These are phyloP conservation scores for Actinernus sp. DNA, from an alignment of 92 coral and sea anemone species.

Conservation along the genomic window DNA sequence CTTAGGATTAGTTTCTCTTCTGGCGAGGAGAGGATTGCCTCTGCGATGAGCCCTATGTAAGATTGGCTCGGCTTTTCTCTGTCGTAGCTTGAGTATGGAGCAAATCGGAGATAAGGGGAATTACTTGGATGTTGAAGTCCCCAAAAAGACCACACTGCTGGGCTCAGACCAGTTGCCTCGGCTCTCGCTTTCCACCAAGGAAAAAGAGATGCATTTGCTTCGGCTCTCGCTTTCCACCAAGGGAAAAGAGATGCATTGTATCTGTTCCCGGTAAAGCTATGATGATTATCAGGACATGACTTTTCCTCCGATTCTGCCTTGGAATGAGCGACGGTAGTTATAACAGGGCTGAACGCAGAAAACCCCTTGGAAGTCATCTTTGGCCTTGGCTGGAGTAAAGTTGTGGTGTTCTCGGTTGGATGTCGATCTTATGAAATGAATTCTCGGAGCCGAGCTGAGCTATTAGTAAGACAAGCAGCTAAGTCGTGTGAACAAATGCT, in stretches of 20 bases:
- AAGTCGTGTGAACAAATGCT: too few species aligned
- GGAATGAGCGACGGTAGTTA: too few species aligned
- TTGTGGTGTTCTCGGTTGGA: too few species aligned
- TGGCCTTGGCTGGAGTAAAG: too few species aligned
- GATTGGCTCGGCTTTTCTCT: slow-evolving; percentile 92
- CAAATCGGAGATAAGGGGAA: slow-evolving; percentile 4
- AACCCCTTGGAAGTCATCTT: too few species aligned
- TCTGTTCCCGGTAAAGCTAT: too few species aligned
- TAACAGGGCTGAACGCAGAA: too few species aligned
- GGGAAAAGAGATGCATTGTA: background rate
- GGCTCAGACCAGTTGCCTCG: slow-evolving; percentile 3
- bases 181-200: slow-evolving; percentile 21
- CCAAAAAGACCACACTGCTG: slow-evolving; percentile 34
- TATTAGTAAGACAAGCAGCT: too few species aligned
- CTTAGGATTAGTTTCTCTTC: slow-evolving; percentile 94
- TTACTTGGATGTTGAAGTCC: slow-evolving; percentile 15
- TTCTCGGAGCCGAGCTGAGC: too few species aligned
- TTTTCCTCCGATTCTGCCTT: too few species aligned
- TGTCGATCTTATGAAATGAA: too few species aligned
- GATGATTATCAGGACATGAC: too few species aligned
- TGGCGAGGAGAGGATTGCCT: slow-evolving; percentile 94
- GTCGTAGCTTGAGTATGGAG: slow-evolving; percentile 6
- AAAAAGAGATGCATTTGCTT: background rate
- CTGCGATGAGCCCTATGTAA: slow-evolving; percentile 92
- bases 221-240: slow-evolving; percentile 15